A percentile compares a stretch with the other conserved stretches of the same genome.
phyloP scores from a whole-genome alignment of 2,797 vertebrate genomes.

The Eulemur rubriventer region DNA sequence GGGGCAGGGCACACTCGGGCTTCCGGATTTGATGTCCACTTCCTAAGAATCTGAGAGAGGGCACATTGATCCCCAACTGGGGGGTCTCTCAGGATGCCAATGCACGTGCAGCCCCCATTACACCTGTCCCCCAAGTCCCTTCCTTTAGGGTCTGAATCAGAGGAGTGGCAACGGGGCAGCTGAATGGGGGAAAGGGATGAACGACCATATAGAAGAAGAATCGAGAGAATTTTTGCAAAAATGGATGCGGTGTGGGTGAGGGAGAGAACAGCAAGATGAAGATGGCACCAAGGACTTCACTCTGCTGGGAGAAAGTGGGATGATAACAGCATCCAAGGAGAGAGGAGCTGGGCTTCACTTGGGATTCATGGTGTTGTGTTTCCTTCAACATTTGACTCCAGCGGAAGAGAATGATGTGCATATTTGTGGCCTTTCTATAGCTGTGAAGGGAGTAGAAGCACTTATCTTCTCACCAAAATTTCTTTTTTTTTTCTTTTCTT shows the following conservation, averaged over 20 bases:
- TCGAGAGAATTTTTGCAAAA: background rate
- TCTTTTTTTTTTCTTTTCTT: no score
- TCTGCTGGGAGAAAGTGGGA: background rate
- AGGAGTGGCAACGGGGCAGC: background rate
- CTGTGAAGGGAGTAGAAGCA: background rate
- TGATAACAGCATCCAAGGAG: fast-evolving
- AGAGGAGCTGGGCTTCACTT: fast-evolving
- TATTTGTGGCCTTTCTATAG: fast-evolving
- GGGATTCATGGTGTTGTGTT: fast-evolving
- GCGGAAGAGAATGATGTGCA: fast-evolving
- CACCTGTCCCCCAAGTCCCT: fast-evolving
- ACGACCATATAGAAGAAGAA: background rate
- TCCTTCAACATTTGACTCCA: background rate
- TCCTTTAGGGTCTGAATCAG: background rate
- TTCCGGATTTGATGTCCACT: background rate
- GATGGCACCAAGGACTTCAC: fast-evolving
- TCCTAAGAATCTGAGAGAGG: background rate
- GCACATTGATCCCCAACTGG: no score
- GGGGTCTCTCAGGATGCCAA: background rate
- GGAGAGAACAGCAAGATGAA: background rate
- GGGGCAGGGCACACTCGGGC: fast-evolving
- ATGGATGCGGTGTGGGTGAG: fast-evolving
- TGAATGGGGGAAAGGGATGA: no score
- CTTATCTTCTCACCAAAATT: background rate
- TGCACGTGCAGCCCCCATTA: no score